phyloP scores from a whole-genome alignment of 2,113 vertebrate genomes.

The Psephotus haematonotus region DNA sequence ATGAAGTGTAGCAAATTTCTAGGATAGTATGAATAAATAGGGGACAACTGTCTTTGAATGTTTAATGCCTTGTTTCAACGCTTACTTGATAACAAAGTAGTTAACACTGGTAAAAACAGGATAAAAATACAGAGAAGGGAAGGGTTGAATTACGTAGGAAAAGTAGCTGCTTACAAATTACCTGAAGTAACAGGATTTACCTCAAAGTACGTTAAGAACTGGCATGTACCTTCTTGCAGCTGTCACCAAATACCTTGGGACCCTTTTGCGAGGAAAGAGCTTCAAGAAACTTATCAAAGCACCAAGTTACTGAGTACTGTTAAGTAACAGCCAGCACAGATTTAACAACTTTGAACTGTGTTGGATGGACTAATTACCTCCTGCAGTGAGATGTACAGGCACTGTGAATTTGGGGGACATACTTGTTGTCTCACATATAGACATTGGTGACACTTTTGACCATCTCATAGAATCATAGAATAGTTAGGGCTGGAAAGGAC shows the following conservation, averaged over 20 bases:
- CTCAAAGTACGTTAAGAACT: not conserved
- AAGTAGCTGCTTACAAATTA: not conserved
- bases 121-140: not conserved
- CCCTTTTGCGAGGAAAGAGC: not conserved
- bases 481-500: no score
- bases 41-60: not conserved
- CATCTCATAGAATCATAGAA: no score
- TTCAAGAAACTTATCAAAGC: not conserved
- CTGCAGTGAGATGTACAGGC: not conserved
- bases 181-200: not conserved
- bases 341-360: accelerated
- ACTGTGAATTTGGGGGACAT: not conserved
- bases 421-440: not conserved
- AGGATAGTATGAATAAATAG: not conserved
- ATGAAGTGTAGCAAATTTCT: not conserved
- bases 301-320: not conserved
- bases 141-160: not conserved
- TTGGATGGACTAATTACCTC: not conserved
- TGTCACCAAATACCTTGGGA: not conserved
- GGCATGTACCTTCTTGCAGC: not conserved
- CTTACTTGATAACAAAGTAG: not conserved
- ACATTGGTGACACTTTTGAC: not conserved
- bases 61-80: not conserved
- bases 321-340: not conserved
- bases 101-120: not conserved